Percentiles rank a stretch among this genome's conserved stretches.
These are phyloP conservation scores for Trissonchulus latispiculum DNA, from an alignment of 2,888 invertebrate genomes.

Conservation along the genomic window DNA sequence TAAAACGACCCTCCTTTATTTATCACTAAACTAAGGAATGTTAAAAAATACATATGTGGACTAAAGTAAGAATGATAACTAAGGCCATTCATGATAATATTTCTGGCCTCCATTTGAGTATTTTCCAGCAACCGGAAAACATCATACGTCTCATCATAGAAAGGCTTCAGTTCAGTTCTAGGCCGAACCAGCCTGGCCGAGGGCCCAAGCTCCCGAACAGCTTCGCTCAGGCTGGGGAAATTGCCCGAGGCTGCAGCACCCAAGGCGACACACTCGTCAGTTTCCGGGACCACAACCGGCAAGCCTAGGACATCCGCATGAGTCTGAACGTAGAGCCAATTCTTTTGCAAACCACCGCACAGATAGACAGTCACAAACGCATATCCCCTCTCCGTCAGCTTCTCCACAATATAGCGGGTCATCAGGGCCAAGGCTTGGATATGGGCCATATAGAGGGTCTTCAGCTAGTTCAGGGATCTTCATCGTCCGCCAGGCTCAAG, in stretches of 20 bases:
- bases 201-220: neutral
- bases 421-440: too few species aligned
- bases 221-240: neutral
- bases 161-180: neutral
- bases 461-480: too few species aligned
- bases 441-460: too few species aligned
- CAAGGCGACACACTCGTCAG: constrained; percentile 39
- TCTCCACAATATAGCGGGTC: too few species aligned
- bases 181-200: neutral
- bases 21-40: too few species aligned
- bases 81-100: neutral
- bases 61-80: too few species aligned
- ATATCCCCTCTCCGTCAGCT: too few species aligned
- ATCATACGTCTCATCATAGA: constrained; percentile 14
- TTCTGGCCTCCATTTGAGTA: neutral
- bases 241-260: constrained; percentile 38
- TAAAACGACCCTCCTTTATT: too few species aligned
- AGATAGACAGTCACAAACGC: too few species aligned
- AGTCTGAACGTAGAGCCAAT: constrained; percentile 42
- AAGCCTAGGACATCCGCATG: constrained; percentile 44
- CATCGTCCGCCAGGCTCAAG: too few species aligned
- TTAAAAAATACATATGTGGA: too few species aligned
- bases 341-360: too few species aligned
- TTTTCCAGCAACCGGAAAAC: constrained; percentile 8
- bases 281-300: constrained; percentile 42